Conservation (phyloP, 1,140 invertebrate genomes). For the Battus philenor region DNA sequence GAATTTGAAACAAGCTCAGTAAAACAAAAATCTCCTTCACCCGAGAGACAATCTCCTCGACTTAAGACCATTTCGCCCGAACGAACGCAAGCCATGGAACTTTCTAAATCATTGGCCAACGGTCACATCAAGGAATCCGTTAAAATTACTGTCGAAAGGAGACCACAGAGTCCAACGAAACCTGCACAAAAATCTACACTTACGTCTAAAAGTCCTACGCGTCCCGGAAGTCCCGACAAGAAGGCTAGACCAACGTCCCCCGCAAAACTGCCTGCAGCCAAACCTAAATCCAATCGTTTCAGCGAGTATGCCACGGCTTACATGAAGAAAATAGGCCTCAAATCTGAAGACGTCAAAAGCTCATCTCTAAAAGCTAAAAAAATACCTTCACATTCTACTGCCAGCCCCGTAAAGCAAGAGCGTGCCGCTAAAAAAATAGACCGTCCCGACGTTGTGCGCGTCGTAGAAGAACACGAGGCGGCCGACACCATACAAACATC, state of each 20-base stretch:
- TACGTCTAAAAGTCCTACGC: slow-evolving; percentile 38
- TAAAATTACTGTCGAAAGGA: slow-evolving; percentile 25
- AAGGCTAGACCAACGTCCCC: slow-evolving; percentile 49
- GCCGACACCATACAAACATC: slow-evolving; percentile 26
- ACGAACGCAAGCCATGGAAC: slow-evolving; percentile 24
- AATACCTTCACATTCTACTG: slow-evolving; percentile 2
- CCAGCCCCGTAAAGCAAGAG: slow-evolving; percentile 20
- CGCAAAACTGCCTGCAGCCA: slow-evolving; percentile 37
- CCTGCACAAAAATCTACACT: slow-evolving; percentile 24
- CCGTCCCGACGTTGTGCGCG: slow-evolving; percentile 11
- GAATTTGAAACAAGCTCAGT: slow-evolving; percentile 12
- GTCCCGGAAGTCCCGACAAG: slow-evolving; percentile 52
- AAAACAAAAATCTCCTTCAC: slow-evolving; percentile 29
- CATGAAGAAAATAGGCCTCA: slow-evolving; percentile 68
- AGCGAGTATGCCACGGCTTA: slow-evolving; percentile 71
- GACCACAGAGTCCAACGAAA: slow-evolving; percentile 50
- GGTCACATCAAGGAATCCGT: slow-evolving; percentile 36
- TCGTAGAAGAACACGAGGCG: slow-evolving; percentile 28
- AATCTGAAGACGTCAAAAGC: slow-evolving; percentile 38
- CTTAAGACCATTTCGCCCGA: slow-evolving; percentile 20
- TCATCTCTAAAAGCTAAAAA: slow-evolving; percentile 37
- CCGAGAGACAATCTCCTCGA: slow-evolving; percentile 29
- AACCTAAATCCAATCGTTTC: slow-evolving; percentile 57
- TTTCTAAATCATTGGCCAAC: slow-evolving; percentile 28
- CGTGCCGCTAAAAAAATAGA: slow-evolving; percentile 26